Conservation (phyloP, 2,113 vertebrate species). For the Vombatus ursinus region DNA sequence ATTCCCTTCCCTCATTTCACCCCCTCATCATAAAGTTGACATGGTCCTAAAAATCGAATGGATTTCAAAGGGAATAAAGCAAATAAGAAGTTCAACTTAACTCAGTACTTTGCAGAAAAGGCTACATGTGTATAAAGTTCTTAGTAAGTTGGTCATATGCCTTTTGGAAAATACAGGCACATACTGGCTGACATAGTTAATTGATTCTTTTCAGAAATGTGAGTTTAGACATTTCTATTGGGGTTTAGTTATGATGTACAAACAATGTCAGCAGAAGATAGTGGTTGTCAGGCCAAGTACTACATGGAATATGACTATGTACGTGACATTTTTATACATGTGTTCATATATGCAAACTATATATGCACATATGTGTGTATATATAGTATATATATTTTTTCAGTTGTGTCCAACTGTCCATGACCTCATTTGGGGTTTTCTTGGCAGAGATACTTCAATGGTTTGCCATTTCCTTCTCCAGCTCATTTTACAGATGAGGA, state of each 20-base stretch:
- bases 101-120: slow-evolving; percentile 1
- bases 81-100: not conserved
- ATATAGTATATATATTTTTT: not conserved
- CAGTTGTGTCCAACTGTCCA: not conserved
- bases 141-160: not conserved
- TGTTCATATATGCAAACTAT: not conserved
- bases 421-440: not conserved
- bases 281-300: not conserved
- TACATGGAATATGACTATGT: not conserved
- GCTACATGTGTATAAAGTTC: not conserved
- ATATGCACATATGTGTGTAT: not conserved
- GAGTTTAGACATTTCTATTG: not conserved
- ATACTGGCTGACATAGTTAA: not conserved
- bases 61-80: not conserved
- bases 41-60: not conserved
- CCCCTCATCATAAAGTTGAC: not conserved
- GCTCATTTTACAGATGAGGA: not conserved
- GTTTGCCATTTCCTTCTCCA: not conserved
- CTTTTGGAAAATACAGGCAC: not conserved
- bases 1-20: not conserved
- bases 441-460: not conserved
- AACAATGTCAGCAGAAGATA: not conserved
- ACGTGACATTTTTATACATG: not conserved
- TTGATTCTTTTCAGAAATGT: not conserved
- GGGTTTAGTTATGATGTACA: not conserved